These are phyloP conservation scores for Acropternis orthonyx DNA, from an alignment of 2,797 vertebrate genomes.

Conservation along the genomic window DNA sequence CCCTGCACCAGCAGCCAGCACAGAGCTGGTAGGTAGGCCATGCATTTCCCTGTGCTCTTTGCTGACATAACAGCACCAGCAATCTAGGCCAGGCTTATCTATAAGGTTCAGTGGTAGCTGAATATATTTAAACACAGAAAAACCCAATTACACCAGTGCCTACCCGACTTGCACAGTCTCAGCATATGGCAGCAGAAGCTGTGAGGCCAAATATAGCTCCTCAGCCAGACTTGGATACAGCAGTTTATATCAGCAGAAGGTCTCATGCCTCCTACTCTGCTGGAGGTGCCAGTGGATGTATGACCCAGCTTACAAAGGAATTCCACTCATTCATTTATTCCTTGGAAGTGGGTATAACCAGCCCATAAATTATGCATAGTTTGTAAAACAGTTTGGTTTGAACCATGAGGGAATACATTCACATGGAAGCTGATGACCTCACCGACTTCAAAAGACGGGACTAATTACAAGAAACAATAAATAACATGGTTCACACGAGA, in stretches of 20 bases:
- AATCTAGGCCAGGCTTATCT: not conserved
- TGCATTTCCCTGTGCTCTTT: not conserved
- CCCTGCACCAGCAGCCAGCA: not conserved
- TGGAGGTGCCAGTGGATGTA: not conserved
- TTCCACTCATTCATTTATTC: not conserved
- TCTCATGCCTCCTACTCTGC: not conserved
- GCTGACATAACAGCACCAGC: not conserved
- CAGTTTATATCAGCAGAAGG: not conserved
- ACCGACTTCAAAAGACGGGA: not conserved
- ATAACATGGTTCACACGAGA: not conserved
- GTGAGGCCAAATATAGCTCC: not conserved
- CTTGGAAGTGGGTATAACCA: not conserved
- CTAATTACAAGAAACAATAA: slow-evolving; percentile 1
- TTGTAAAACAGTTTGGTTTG: not conserved
- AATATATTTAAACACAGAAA: not conserved
- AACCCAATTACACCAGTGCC: not conserved
- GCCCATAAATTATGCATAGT: not conserved
- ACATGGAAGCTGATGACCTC: not conserved
- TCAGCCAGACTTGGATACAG: not conserved
- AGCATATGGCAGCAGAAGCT: not conserved
- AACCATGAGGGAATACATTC: not conserved
- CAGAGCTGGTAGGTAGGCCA: not conserved
- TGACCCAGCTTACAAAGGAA: not conserved
- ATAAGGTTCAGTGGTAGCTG: not conserved
- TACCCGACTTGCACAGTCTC: not conserved